Evolutionary conservation across 92 coral and sea anemone genomes (phyloP), one percentile per base, ranked within the genome.

Genomic region (Epizoanthus rinbou): DNA sequence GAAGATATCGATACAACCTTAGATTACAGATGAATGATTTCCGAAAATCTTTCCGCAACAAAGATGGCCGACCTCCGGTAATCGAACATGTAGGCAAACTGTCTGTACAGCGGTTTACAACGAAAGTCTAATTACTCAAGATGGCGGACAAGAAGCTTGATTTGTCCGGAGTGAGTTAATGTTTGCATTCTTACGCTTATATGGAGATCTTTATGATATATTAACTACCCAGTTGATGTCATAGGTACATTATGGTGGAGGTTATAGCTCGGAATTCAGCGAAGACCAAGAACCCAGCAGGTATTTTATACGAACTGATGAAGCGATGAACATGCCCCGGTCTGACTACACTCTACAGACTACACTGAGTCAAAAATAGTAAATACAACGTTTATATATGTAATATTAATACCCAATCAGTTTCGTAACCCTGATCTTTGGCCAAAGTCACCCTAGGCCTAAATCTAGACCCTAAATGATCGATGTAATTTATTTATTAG

Each of bases 191-290:
- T 67, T 16, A 67, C 19, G 22, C n/a, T 13, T 18, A 8, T 43
- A 14, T 15, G 6, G 21, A 13, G 15, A 17, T 14, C 31, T 69
- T 71, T n/a, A 7, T 71, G 25, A 16, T n/a, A 25, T 17, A 39
- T 47, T 13, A 59, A 6, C 23, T 60, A 9, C 22, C 22, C 21
- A 16, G 47, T 39, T 78, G 19, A 78, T 21, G 25, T 1, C 65
- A 19, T 18, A 92, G 97, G 75, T 88, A 31, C 86, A 90, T 43
- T 85, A 70, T 60, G 89, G 89, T 16, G 94, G 89, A 31, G 97
- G 93, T 13, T 95, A 95, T 74, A 91, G 97, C 33, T 95, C 98
- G 11, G 98, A 95, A 81, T 93, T 95, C 62, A 87, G 90, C 75
- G 98, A 93, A 28, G 97, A 91, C 57, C 90, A 79, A 58, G 98